Evolutionary conservation across 2,113 vertebrate species (phyloP).

Genomic region (Eurystomus gularis): DNA sequence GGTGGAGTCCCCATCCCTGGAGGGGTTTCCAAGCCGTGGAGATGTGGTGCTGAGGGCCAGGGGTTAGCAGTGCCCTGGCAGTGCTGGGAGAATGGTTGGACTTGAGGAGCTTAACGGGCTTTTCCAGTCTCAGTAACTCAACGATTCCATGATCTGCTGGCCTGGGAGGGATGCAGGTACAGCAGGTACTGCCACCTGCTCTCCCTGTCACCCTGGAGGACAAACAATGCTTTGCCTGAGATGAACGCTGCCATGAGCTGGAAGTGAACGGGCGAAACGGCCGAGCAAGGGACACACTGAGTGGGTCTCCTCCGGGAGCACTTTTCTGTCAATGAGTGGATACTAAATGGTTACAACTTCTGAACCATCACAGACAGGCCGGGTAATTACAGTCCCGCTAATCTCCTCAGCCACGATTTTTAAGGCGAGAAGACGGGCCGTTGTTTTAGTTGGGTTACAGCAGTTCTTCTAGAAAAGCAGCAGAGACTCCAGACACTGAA

Average conservation of each 20-base stretch:
- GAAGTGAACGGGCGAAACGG: fast-evolving
- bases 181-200: fast-evolving
- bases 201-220: neutral
- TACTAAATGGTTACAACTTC: fast-evolving
- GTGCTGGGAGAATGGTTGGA: too few relatives aligned
- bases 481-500: fast-evolving
- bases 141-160: neutral
- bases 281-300: neutral
- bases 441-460: neutral
- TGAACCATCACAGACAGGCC: fast-evolving
- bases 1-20: too few relatives aligned
- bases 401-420: neutral
- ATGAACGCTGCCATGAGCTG: fast-evolving
- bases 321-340: fast-evolving
- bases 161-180: fast-evolving
- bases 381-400: neutral
- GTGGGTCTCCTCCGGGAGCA: neutral
- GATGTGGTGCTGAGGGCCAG: too few relatives aligned
- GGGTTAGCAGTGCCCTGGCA: too few relatives aligned
- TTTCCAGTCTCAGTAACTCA: too few relatives aligned
- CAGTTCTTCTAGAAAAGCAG: neutral
- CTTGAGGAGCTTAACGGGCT: too few relatives aligned
- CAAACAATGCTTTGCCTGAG: neutral
- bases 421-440: neutral
- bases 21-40: too few relatives aligned